phyloP scores from a whole-genome alignment of 2,113 vertebrate species.

The Phylloscopus whistleri region DNA sequence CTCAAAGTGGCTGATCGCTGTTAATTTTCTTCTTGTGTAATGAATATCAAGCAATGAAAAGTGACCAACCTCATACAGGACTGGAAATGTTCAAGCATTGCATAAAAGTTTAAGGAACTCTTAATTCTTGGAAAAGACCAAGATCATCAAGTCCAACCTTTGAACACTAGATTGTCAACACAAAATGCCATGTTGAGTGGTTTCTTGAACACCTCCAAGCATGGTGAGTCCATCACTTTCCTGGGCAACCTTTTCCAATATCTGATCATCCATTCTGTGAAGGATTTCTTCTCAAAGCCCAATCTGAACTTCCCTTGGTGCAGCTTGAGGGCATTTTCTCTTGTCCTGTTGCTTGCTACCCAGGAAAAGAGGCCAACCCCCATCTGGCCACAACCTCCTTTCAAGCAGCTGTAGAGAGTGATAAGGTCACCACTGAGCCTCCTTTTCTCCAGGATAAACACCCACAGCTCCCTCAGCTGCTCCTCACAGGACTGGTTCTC shows the following conservation, averaged over 20 bases:
- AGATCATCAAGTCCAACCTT: not conserved
- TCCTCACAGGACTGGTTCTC: no score
- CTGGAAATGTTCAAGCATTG: not conserved
- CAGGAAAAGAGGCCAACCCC: fast-evolving
- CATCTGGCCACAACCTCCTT: fast-evolving
- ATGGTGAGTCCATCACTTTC: not conserved
- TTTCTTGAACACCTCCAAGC: not conserved
- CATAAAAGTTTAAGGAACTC: not conserved
- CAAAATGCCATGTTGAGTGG: not conserved
- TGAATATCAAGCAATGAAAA: not conserved
- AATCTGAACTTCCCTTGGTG: not conserved
- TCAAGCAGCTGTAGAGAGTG: no score
- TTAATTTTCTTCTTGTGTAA: not conserved
- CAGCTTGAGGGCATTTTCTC: not conserved
- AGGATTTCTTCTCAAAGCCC: not conserved
- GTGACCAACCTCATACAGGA: not conserved
- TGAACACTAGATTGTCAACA: not conserved
- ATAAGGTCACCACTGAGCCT: no score
- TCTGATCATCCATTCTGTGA: not conserved
- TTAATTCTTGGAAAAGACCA: not conserved
- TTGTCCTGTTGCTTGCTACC: not conserved
- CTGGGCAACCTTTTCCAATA: not conserved
- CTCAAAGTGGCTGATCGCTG: not conserved
- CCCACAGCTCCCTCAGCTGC: no score
- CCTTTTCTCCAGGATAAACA: not conserved